These are phyloP conservation scores for Cenopis cana DNA, from an alignment of 2,888 invertebrate species.

Conservation along the genomic window DNA sequence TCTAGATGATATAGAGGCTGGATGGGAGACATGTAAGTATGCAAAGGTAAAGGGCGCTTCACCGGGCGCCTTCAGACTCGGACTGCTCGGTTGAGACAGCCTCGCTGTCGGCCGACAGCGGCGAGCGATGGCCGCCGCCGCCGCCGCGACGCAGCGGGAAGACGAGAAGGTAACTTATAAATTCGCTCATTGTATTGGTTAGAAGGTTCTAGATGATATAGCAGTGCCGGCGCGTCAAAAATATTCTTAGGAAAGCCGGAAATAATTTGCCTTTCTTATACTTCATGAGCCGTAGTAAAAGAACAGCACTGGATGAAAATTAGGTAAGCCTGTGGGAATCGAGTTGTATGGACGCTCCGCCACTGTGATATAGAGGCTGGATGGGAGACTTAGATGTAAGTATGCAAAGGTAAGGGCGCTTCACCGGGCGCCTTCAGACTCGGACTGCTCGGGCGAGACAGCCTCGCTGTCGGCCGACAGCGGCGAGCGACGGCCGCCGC, in stretches of 20 bases:
- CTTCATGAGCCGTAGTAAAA: too few species aligned
- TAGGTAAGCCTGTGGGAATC: too few species aligned
- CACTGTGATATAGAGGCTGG: too few species aligned
- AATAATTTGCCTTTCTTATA: too few species aligned
- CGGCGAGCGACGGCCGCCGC: slow-evolving; percentile 73
- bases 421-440: slow-evolving; percentile 78
- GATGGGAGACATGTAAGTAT: too few species aligned
- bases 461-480: slow-evolving; percentile 81
- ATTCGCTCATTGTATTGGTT: too few species aligned
- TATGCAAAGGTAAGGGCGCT: slow-evolving; percentile 54
- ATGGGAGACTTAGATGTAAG: background rate
- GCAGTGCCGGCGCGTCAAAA: too few species aligned
- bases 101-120: slow-evolving; percentile 80
- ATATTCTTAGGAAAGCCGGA: too few species aligned
- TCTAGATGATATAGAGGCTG: too few species aligned
- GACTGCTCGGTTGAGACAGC: slow-evolving; percentile 82
- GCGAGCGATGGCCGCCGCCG: slow-evolving; percentile 71
- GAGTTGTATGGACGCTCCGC: too few species aligned
- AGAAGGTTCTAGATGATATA: too few species aligned
- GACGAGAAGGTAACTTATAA: slow-evolving; percentile 61
- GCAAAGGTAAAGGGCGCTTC: slow-evolving; percentile 61
- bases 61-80: slow-evolving; percentile 77
- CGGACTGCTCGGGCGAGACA: slow-evolving; percentile 81
- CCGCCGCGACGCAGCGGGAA: slow-evolving; percentile 66
- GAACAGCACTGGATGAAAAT: too few species aligned